A percentile compares a stretch with the other conserved stretches of the same genome.
Evolutionary conservation across 2,113 vertebrate genomes (phyloP).

Genomic region (Ceyx melanurus): DNA sequence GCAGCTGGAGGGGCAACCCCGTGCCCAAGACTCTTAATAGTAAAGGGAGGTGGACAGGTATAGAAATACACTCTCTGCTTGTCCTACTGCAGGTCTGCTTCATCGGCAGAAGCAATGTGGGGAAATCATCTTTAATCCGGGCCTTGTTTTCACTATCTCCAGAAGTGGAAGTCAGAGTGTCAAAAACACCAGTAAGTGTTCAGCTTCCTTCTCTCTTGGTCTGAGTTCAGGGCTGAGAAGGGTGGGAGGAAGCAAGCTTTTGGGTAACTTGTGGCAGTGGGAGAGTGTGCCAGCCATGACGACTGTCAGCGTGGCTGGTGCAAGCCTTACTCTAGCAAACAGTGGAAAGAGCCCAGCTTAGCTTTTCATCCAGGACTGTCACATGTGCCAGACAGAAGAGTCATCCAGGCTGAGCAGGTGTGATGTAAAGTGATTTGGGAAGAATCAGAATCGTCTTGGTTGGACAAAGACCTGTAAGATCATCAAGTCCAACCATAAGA

Average conservation of each 20-base stretch:
- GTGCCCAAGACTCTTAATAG: accelerated
- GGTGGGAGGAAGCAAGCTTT: not conserved
- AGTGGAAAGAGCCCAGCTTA: not conserved
- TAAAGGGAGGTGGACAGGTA: not conserved
- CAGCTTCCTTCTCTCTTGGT: not conserved
- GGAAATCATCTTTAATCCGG: constrained; percentile 92
- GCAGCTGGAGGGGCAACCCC: not conserved
- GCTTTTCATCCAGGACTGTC: not conserved
- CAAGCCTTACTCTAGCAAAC: not conserved
- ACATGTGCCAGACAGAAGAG: accelerated
- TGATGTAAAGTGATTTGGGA: not conserved
- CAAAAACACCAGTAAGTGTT: constrained; percentile 89
- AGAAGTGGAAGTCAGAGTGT: constrained; percentile 89
- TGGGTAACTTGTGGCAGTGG: not conserved
- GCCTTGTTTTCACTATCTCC: constrained; percentile 89
- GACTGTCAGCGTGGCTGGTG: accelerated
- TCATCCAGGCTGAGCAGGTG: accelerated
- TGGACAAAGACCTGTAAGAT: not conserved
- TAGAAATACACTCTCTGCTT: not conserved
- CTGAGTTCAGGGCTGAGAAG: not conserved
- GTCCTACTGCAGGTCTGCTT: constrained; percentile 86
- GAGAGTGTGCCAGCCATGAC: not conserved
- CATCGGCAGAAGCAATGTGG: constrained; percentile 94
- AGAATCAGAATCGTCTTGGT: not conserved
- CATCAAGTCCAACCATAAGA: not conserved